Base-by-base conservation (phyloP, 2,113 vertebrate genomes). In the Misgurnus anguillicaudatus region DNA sequence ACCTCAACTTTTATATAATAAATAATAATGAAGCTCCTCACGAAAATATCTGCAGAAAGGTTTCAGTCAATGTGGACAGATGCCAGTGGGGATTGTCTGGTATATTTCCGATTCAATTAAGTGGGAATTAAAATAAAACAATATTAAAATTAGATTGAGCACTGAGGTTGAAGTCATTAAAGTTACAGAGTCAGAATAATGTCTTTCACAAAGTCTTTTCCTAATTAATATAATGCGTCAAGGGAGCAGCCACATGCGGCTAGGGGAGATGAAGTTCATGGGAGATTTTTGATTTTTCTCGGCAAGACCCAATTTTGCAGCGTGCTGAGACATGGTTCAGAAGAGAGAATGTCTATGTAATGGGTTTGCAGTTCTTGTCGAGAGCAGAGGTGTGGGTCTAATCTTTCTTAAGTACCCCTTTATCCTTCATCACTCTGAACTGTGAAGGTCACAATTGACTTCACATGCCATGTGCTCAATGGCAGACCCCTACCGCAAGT, bases 91-190 rank as follows among this genome's bases (percentile, higher is more conserved):
- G 76, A 86, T 77, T 47, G 78, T 58, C 62, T 69, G 57, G 5
- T 80, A 71, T 78, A 84, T 85, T 85, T 88, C 70, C 61, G 41
- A 86, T 85, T 86, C 85, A 85, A 86, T 86, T 87, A 85, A 71
- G 72, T 39, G 65, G 45, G 39, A 82, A 88, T 86, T 88, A 86
- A 85, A 88, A 86, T 86, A 74, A 86, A 88, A 82, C 78, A 85
- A 83, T 84, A 78, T 84, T 81, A 67, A 79, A 79, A 82, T 82
- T 42, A 76, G 71, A 83, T 67, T 78, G 61, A 60, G 57, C 42
- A 21, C 42, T 67, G 69, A 77, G 70, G 82, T 83, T 71, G 77
- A 57, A 86, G 69, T 81, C 75, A 83, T 87, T 84, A 85, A 75
- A 77, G 81, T 72, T 75, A 75, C 66, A 58, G 71, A 77, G 76